Evolutionary conservation across 2,888 invertebrate genomes (phyloP).

Genomic region (Lottia gigantea): DNA sequence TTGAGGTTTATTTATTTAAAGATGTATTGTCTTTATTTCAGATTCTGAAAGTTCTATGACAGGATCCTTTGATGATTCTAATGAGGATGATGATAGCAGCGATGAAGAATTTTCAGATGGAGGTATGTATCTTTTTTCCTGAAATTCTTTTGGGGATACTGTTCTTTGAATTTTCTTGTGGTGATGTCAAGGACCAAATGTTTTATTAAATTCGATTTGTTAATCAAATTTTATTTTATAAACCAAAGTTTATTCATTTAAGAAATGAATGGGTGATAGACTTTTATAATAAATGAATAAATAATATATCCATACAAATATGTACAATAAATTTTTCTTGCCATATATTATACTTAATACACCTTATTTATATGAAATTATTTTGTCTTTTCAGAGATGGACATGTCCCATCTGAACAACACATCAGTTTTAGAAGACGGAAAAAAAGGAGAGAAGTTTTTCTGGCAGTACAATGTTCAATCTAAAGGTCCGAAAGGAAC

Average conservation of each 20-base stretch:
- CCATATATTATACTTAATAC: too few relatives aligned
- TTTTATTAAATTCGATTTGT: neutral
- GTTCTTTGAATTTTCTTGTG: too few relatives aligned
- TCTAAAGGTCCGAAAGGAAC: slow-evolving; percentile 98
- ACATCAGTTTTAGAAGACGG: slow-evolving; percentile 14
- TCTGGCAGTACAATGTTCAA: slow-evolving; percentile 99
- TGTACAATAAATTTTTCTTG: too few relatives aligned
- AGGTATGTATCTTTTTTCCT: slow-evolving; percentile 31
- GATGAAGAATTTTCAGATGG: slow-evolving; percentile 44
- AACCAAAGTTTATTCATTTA: too few relatives aligned
- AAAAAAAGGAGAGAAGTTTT: slow-evolving; percentile 72
- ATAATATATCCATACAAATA: too few relatives aligned
- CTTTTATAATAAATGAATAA: too few relatives aligned
- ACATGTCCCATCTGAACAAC: slow-evolving; percentile 26
- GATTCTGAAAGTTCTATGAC: slow-evolving; percentile 46
- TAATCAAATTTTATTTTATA: too few relatives aligned
- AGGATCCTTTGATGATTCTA: slow-evolving; percentile 38
- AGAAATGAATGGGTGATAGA: too few relatives aligned
- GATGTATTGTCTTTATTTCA: slow-evolving; percentile 16
- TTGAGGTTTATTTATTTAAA: too few relatives aligned
- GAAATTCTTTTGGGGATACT: neutral
- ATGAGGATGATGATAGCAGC: slow-evolving; percentile 32
- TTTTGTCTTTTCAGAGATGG: slow-evolving; percentile 12
- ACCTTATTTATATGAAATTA: neutral
- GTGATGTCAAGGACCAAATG: neutral